Base-by-base conservation (phyloP, 2,797 vertebrate species). In the Benthosema pterotum region DNA sequence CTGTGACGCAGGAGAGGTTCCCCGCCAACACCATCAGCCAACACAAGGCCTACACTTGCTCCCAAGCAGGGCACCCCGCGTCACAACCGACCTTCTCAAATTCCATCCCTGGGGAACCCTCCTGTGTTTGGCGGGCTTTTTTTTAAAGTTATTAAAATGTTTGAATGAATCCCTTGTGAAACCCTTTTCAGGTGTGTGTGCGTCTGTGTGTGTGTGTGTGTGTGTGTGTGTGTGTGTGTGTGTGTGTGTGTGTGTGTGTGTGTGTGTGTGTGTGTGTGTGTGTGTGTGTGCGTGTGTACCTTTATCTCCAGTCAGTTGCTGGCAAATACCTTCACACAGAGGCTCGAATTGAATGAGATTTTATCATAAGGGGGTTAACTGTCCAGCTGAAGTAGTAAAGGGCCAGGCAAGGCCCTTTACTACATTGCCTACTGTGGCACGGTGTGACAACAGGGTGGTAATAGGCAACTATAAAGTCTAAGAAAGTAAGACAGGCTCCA, bases 111-210 rank as follows among this genome's bases (percentile, higher is more conserved):
- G 69, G 75, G 74, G 75, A 85, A 71, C 58, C 69, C 47, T 1
- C 15, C 61, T 8, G 50, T 52, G 67, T 69, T n/a, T 71, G 58
- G 63, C 60, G 57, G n/a, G n/a, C n/a, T n/a, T 4, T 43, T 42
- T 50, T 64, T 38, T 48, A 8, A 67, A 16, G 17, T 61, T 46
- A 51, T 57, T 19, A 15, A 65, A 67, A 65, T 32, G 50, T 51
- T 75, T 86, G 78, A 86, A 88, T 84, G 72, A 71, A 38, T 60
- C 47, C 60, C 63, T 82, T 88, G 82, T 87, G 74, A 45, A 32
- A 19, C 2, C 13, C 28, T 18, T 18, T 71, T 52, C 38, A 9
- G 47, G 16, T 69, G 49, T 54, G 42, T 67, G 49, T 3, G 52
- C 12, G 55, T 43, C 22, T 13, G 64, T 32, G 55, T 58, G 28